These are phyloP conservation scores for Daubentonia madagascariensis DNA, from an alignment of 2,113 vertebrate genomes.

Conservation along the genomic window DNA sequence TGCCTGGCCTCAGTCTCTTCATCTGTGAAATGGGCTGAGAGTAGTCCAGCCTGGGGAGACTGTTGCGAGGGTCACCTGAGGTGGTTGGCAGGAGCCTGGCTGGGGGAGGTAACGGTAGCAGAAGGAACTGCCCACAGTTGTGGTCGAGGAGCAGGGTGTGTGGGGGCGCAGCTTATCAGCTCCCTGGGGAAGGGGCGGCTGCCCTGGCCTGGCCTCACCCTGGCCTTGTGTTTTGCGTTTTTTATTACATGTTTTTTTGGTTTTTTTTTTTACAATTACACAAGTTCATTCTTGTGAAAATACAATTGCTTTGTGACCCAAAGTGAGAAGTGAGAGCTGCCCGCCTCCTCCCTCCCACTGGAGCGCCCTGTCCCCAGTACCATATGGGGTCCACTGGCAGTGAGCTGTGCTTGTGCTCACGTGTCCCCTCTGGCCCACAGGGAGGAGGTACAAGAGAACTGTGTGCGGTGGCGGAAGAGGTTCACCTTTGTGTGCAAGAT, in stretches of 20 bases:
- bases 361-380: neutral
- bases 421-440: slow-evolving; percentile 71
- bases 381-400: accelerated
- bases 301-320: neutral
- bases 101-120: neutral
- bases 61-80: neutral
- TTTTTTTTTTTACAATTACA: neutral
- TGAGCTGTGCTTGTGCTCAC: neutral
- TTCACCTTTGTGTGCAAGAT: slow-evolving; percentile 98
- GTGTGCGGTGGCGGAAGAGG: slow-evolving; percentile 96
- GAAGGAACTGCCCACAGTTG: neutral
- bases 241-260: neutral
- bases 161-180: too few species aligned
- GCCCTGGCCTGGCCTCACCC: neutral
- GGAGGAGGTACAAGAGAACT: slow-evolving; percentile 96
- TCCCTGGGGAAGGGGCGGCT: neutral
- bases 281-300: neutral
- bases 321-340: neutral
- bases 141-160: neutral
- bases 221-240: neutral
- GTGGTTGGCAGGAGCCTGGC: neutral
- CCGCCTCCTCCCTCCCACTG: neutral
- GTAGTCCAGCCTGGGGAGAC: neutral
- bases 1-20: neutral
- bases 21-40: neutral